Base-by-base conservation (phyloP, 2,797 vertebrate species). In the Tokudaia muenninki region DNA sequence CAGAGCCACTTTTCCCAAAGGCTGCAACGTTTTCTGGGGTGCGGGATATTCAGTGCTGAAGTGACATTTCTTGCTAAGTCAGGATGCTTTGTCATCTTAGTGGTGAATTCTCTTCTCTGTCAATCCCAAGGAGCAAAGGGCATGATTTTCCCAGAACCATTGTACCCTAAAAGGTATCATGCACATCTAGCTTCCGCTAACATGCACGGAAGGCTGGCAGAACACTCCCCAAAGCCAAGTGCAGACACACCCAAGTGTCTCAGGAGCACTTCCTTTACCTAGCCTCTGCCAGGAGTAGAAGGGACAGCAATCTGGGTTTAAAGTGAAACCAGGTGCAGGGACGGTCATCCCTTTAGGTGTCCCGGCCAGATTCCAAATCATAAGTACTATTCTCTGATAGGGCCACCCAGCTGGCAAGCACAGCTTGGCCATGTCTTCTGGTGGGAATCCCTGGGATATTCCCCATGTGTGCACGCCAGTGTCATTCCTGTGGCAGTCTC, bases 71-170 rank as follows among this genome's bases (percentile, higher is more conserved):
- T 50, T 12, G 14, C 22, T 77, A 91, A 92, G 14, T 44, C 52
- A 70, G 52, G 34, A 70, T 22, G n/a, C 3, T 52, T 67, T 44
- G 67, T 81, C 31, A 59, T 52, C 37, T n/a, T 21, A 37, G 70
- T n/a, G 11, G 44, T 80, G 70, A 83, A 55, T 82, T 37, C 75
- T 59, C 61, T 96, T 92, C 83, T 63, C 47, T 90, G 29, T 41
- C 94, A 8, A 0, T 92, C 52, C 88, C 81, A 44, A 93, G 78
- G 80, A 90, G 34, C 21, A 44, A 79, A 44, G 0, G 9, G 6
- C 59, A 1, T 34, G 67, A 16, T 87, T 96, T 95, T 34, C 55
- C 41, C 41, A 89, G 90, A 86, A 29, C 61, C 72, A 26, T 31
- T 37, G 0, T 22, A 59, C 22, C 47, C 13, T 87, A 47, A 79